These are phyloP conservation scores for Tetropium fuscum DNA, from an alignment of 2,888 invertebrate genomes.

Conservation along the genomic window DNA sequence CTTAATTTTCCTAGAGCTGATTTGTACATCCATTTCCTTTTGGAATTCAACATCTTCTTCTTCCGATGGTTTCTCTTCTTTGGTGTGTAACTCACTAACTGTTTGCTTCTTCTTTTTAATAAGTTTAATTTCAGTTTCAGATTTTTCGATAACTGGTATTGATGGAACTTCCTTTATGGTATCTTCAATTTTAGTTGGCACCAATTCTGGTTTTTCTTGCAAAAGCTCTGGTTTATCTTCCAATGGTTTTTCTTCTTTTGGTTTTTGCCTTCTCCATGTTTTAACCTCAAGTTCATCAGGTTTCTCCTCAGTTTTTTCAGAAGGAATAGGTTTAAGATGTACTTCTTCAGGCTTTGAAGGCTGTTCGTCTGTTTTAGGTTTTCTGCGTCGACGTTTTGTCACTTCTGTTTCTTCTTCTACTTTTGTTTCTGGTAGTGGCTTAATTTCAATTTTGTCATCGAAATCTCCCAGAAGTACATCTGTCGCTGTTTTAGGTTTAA, in stretches of 20 bases:
- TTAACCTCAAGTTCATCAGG: conserved; percentile 32
- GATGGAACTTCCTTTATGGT: conserved; percentile 52
- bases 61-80: conserved; percentile 49
- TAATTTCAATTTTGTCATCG: conserved; percentile 50
- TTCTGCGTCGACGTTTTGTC: conserved; percentile 34
- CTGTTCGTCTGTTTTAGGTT: conserved; percentile 15
- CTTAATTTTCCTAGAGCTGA: conserved; percentile 67
- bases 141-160: conserved; percentile 55
- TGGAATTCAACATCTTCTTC: conserved; percentile 64
- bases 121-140: conserved; percentile 67
- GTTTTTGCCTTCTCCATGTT: conserved; percentile 40
- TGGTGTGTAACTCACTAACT: conserved; percentile 39
- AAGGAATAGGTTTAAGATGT: conserved; percentile 3
- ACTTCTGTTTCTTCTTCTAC: conserved; percentile 55
- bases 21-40: conserved; percentile 71
- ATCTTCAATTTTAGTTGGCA: conserved; percentile 59
- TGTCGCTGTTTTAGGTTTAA: conserved; percentile 49
- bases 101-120: conserved; percentile 58
- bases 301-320: conserved; percentile 45
- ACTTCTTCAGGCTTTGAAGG: conserved; percentile 31
- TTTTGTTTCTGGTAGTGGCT: conserved; percentile 53
- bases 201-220: conserved; percentile 52
- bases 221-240: conserved; percentile 23
- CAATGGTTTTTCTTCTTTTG: conserved; percentile 50
- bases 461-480: conserved; percentile 53